A percentile compares a stretch with the other conserved stretches of the same genome.
These are phyloP conservation scores for Meiosimyza platycephala DNA, from an alignment of 2,888 invertebrate species.

Conservation along the genomic window DNA sequence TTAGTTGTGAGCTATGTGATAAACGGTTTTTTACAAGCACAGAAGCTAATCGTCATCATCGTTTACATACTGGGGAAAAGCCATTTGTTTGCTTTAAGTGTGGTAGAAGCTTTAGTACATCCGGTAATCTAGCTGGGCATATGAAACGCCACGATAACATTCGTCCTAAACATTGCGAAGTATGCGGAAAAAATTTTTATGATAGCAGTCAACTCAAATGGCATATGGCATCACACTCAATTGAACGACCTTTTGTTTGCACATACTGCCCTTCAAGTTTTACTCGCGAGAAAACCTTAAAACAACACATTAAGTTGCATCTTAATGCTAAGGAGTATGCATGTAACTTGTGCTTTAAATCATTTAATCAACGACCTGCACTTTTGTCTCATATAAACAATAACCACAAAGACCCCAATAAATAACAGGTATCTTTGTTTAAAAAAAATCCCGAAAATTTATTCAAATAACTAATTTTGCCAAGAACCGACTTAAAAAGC, in stretches of 20 bases:
- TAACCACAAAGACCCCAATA: slow-evolving; percentile 28
- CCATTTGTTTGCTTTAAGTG: slow-evolving; percentile 70
- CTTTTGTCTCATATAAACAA: slow-evolving; percentile 44
- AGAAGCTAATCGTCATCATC: slow-evolving; percentile 70
- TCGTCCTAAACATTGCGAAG: slow-evolving; percentile 41
- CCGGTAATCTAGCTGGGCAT: slow-evolving; percentile 70
- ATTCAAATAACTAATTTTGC: too few species aligned
- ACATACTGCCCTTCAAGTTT: slow-evolving; percentile 42
- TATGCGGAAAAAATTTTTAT: slow-evolving; percentile 42
- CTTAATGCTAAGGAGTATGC: slow-evolving; percentile 46
- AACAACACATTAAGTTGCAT: slow-evolving; percentile 46
- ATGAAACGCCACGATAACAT: slow-evolving; percentile 45
- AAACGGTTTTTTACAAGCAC: slow-evolving; percentile 44
- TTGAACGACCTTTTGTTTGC: slow-evolving; percentile 70
- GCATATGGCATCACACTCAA: slow-evolving; percentile 69
- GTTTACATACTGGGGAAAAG: slow-evolving; percentile 70
- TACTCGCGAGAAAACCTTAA: slow-evolving; percentile 44
- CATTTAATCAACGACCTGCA: slow-evolving; percentile 48
- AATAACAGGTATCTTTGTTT: not conserved
- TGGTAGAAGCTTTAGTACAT: slow-evolving; percentile 71
- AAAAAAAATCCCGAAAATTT: too few species aligned
- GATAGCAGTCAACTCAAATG: slow-evolving; percentile 34
- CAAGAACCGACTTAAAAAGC: too few species aligned
- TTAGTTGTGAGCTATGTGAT: slow-evolving; percentile 44
- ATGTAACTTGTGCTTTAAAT: slow-evolving; percentile 46